Evolutionary conservation across 2,113 vertebrate genomes (phyloP).

Genomic region (Arenaria interpres): DNA sequence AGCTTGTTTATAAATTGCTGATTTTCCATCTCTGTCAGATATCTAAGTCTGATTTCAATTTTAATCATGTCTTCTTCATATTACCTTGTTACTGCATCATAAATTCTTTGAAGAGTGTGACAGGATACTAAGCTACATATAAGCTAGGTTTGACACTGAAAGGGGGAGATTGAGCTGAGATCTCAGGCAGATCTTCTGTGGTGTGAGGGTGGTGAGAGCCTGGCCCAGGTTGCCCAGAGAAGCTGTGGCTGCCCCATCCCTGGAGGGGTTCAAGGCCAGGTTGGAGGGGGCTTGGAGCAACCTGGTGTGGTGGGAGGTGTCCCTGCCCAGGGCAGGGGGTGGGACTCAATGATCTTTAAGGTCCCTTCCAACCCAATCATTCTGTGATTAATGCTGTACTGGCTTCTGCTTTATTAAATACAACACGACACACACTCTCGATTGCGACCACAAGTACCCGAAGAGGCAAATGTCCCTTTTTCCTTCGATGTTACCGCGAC

Average conservation of each 20-base stretch:
- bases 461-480: too few species aligned
- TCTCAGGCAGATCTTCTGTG: background rate
- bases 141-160: background rate
- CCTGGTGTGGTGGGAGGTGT: too few species aligned
- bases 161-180: background rate
- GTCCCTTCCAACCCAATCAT: background rate
- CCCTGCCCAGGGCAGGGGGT: too few species aligned
- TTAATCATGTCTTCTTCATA: background rate
- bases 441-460: too few species aligned
- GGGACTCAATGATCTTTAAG: background rate
- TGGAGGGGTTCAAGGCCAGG: too few species aligned
- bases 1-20: background rate
- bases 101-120: background rate
- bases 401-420: background rate
- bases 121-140: background rate
- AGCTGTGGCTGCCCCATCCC: too few species aligned
- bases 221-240: background rate
- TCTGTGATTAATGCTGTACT: background rate
- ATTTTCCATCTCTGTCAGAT: background rate
- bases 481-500: rapidly evolving
- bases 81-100: background rate
- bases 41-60: background rate
- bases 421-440: rapidly evolving
- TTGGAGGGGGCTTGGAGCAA: too few species aligned
- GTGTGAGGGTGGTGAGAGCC: background rate